Conservation (phyloP, 1,140 invertebrate genomes). For the Apis cerana region DNA sequence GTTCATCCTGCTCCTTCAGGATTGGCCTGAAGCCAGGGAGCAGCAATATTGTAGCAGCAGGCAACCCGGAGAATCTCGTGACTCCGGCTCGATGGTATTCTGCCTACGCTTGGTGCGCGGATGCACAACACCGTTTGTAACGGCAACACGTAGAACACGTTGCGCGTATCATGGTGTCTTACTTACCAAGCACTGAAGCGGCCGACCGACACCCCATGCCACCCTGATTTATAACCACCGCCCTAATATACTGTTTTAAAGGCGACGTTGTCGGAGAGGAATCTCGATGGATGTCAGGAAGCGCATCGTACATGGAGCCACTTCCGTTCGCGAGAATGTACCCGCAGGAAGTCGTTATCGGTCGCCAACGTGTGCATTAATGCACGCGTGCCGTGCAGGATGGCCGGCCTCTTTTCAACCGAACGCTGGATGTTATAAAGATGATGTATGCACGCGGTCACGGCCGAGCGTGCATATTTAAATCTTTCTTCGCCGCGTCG, state of each 20-base stretch:
- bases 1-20: slow-evolving; percentile 11
- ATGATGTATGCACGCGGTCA: slow-evolving; percentile 33
- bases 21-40: slow-evolving; percentile 68
- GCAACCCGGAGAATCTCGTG: slow-evolving; percentile 63
- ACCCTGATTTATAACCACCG: slow-evolving; percentile 61
- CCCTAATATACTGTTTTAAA: slow-evolving; percentile 66
- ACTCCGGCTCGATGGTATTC: slow-evolving; percentile 64
- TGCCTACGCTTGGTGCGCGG: slow-evolving; percentile 27
- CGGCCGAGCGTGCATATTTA: background rate
- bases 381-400: slow-evolving; percentile 9
- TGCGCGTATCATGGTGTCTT: slow-evolving; percentile 58
- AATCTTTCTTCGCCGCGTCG: background rate
- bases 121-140: background rate
- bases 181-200: slow-evolving; percentile 58
- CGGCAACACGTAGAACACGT: slow-evolving; percentile 45
- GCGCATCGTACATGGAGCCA: slow-evolving; percentile 42
- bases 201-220: slow-evolving; percentile 28
- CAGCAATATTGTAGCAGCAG: slow-evolving; percentile 71
- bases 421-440: slow-evolving; percentile 31
- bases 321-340: slow-evolving; percentile 48
- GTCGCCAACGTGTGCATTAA: slow-evolving; percentile 53
- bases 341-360: slow-evolving; percentile 55
- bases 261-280: slow-evolving; percentile 63
- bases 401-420: slow-evolving; percentile 17
- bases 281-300: slow-evolving; percentile 63